Conservation (phyloP, 2,797 vertebrate genomes). For the Euthynnus affinis region DNA sequence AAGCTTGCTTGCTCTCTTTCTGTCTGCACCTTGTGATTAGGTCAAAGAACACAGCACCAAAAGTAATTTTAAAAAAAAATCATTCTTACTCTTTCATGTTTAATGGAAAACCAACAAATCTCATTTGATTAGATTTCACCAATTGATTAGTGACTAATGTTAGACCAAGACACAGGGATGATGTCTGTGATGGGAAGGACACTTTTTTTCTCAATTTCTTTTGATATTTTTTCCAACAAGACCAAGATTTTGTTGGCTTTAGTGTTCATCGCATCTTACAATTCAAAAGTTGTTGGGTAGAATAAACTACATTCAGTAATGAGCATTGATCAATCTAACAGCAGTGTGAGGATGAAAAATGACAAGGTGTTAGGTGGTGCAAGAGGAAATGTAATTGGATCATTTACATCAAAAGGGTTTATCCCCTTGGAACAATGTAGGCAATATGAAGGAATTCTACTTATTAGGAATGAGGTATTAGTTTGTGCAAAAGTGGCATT, state of each 20-base stretch:
- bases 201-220: background rate
- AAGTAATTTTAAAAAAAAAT: constrained; percentile 2
- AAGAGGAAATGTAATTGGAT: background rate
- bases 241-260: background rate
- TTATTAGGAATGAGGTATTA: too few species aligned
- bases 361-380: too few species aligned
- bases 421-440: background rate
- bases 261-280: background rate
- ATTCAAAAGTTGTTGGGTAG: background rate
- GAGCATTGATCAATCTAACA: background rate
- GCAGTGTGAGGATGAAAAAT: too few species aligned
- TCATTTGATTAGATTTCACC: background rate
- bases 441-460: background rate
- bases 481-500: too few species aligned
- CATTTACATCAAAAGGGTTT: background rate
- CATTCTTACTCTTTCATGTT: constrained; percentile 9
- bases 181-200: background rate
- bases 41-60: constrained; percentile 50
- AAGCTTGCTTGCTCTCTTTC: constrained; percentile 69
- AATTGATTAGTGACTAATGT: background rate
- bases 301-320: background rate
- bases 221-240: background rate
- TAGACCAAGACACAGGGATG: background rate
- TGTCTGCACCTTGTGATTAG: constrained; percentile 69
- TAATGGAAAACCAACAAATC: constrained; percentile 19